These are phyloP conservation scores for Plotosus lineatus DNA, from an alignment of 2,113 vertebrate species.

Conservation along the genomic window DNA sequence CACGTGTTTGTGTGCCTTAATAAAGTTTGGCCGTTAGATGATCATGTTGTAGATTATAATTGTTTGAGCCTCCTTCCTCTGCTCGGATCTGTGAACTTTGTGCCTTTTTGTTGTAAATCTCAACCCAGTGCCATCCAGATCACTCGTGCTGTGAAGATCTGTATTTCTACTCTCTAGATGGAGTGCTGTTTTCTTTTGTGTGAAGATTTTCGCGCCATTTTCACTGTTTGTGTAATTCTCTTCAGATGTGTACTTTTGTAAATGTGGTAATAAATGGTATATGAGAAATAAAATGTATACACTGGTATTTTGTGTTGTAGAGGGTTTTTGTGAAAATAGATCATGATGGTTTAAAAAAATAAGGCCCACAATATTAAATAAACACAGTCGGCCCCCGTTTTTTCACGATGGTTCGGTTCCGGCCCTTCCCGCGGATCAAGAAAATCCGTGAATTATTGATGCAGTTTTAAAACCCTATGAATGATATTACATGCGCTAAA, in stretches of 20 bases:
- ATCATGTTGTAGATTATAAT: background rate
- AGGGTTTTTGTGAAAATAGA: background rate
- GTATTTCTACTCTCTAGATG: conserved; percentile 26
- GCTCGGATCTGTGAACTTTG: conserved; percentile 31
- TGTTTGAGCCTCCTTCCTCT: conserved; percentile 26
- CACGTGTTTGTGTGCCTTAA: conserved; percentile 53
- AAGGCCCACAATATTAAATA: background rate
- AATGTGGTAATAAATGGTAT: conserved; percentile 45
- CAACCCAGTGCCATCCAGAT: conserved; percentile 29
- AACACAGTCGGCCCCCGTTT: no score
- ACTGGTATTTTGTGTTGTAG: background rate
- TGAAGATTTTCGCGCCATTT: conserved; percentile 35
- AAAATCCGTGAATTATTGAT: no score
- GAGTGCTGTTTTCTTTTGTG: conserved; percentile 31
- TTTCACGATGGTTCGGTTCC: no score
- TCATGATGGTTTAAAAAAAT: background rate
- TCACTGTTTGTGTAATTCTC: conserved; percentile 35
- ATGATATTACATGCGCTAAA: no score
- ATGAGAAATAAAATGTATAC: conserved; percentile 40
- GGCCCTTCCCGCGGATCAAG: no score
- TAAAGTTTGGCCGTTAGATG: conserved; percentile 26
- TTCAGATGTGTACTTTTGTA: conserved; percentile 52
- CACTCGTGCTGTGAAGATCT: conserved; percentile 31
- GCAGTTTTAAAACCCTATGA: no score
- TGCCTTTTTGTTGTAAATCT: conserved; percentile 44